phyloP scores from a whole-genome alignment of 2,113 vertebrate genomes.

The Rhombomys opimus region DNA sequence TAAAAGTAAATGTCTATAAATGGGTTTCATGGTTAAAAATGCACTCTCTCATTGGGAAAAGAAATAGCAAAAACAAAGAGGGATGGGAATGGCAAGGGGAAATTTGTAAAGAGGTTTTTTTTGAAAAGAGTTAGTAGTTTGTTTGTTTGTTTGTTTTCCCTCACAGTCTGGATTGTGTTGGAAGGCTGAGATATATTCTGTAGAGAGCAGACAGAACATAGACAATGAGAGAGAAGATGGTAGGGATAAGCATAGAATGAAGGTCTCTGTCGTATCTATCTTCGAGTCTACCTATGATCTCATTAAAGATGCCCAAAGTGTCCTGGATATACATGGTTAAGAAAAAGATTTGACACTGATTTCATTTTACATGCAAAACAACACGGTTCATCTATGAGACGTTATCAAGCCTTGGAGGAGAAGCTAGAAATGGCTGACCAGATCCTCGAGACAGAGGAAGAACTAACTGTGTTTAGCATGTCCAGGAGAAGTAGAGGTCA shows the following conservation, averaged over 20 bases:
- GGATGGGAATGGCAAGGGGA: neutral
- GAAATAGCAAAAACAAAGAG: neutral
- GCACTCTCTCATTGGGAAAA: conserved; percentile 5
- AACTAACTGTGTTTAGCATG: neutral
- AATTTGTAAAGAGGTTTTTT: neutral
- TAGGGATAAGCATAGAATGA: neutral
- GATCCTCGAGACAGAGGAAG: neutral
- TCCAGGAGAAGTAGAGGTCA: neutral
- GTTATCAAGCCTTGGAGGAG: neutral
- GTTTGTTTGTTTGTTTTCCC: neutral
- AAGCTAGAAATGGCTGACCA: neutral
- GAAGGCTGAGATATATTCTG: neutral
- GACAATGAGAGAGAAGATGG: neutral
- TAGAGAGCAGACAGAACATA: neutral
- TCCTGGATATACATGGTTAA: neutral
- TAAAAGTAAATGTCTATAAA: conserved; percentile 47
- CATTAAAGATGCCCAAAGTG: neutral
- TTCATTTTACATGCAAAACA: neutral
- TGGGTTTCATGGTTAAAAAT: neutral
- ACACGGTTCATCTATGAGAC: neutral
- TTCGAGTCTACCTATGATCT: neutral
- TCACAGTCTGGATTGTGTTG: neutral
- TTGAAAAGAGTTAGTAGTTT: conserved; percentile 2
- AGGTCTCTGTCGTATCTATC: neutral
- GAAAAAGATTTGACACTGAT: neutral